Conservation (phyloP, 2,797 vertebrate genomes). For the Hozukius guyotensis region DNA sequence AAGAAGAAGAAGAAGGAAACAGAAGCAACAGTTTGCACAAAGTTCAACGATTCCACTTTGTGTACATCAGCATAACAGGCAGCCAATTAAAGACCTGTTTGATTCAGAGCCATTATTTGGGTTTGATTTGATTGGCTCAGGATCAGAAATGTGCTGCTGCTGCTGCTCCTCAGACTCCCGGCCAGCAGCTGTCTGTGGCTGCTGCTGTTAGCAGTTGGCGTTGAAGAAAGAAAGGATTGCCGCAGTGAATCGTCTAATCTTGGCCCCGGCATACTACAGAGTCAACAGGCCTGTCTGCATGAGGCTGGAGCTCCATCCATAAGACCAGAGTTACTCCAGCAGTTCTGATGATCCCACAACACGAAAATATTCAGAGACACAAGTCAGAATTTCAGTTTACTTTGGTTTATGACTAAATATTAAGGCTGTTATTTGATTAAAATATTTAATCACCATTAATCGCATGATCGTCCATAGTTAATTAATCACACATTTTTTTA, state of each 20-base stretch:
- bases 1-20: background rate
- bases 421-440: too few relatives aligned
- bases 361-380: background rate
- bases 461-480: too few relatives aligned
- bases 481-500: too few relatives aligned
- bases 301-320: background rate
- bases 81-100: constrained; percentile 14
- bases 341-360: background rate
- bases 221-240: background rate
- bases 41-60: background rate
- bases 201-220: constrained; percentile 35
- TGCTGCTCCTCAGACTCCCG: constrained; percentile 12
- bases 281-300: background rate
- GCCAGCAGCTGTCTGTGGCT: constrained; percentile 33
- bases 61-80: background rate
- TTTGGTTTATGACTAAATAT: background rate
- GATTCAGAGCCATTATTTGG: constrained; percentile 18
- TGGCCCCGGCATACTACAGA: background rate
- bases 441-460: too few relatives aligned
- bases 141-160: constrained; percentile 19
- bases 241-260: background rate
- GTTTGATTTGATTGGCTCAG: constrained; percentile 39
- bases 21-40: background rate
- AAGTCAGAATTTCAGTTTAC: background rate
- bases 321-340: background rate